Base-by-base conservation (phyloP, 2,113 vertebrate species). In the Heliornis fulica region DNA sequence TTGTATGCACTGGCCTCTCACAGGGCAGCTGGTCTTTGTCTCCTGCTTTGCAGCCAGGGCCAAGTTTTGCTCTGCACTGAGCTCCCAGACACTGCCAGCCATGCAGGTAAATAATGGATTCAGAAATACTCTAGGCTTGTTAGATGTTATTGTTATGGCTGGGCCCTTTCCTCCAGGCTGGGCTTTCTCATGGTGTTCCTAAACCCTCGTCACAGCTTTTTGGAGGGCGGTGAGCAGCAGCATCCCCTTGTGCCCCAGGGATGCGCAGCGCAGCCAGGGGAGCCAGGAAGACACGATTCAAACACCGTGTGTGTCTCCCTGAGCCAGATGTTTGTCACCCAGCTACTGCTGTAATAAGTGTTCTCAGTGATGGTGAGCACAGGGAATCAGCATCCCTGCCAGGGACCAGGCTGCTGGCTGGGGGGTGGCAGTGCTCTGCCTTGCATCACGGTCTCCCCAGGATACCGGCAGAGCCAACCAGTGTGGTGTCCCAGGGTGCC, bases 391-490 rank as follows among this genome's bases (percentile, higher is more conserved):
- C 60, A 36, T 40, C 34, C 32, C 65, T 63, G 65, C 48, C 0
- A 5, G 20, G 48, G 23, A 32, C 63, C 59, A 72, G 56, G 36
- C 56, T 66, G 32, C 41, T 28, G 72, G 17, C 71, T 4, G 4
- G 46, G 60, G 43, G 17, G 28, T 29, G 80, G 48, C 29, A 45
- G 23, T 0, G 9, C 45, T 60, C 40, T 50, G 45, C 32, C 41
- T 40, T 38, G 61, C 2, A 6, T 56, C 28, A 5, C 2, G 0
- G 79, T 40, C 14, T 45, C 36, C 28, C 38, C 2, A 4, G 34
- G 38, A 36, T 3, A 2, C 43, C 0, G 0, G 10, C 25, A 41
- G 28, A 22, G 70, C n/a, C 1, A 3, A 5, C 0, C n/a, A n/a
- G 0, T 0, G 0, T 18, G 28, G 7, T 54, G 23, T 13, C 15